Evolutionary conservation across 1,140 invertebrate species (phyloP), one percentile per base, ranked within the genome.

Genomic region (Drosophila truncata): DNA sequence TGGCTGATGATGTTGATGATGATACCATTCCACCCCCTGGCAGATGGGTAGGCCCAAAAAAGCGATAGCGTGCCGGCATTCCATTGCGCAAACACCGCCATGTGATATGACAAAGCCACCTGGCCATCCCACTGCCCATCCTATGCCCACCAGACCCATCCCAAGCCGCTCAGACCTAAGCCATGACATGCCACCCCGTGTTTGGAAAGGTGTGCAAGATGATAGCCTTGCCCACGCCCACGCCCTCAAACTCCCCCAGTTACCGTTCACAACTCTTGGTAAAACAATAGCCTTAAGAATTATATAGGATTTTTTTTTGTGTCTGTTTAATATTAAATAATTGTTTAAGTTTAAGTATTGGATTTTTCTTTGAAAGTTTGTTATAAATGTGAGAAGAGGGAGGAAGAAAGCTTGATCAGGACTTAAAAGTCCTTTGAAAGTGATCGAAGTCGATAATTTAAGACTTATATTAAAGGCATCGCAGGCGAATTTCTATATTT

Each of bases 41-140:
- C 49, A 61, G 50, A 66, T 69, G 44, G 65, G 42, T 62, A 66
- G 46, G 13, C 62, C 62, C 66, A 14, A 70, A 70, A 69, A 67
- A 33, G 55, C 59, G 61, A 46, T 86, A 80, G 78, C 82, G 82
- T 85, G 82, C 82, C 62, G 47, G 63, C 66, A 73, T 69, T 75
- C 60, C 65, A 86, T 87, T 87, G 83, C 84, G 85, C 80, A 87
- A 87, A 87, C 83, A 88, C 49, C 66, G 83, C 84, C 84, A 88
- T 73, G 82, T 80, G 83, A 87, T 87, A 87, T 88, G 84, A 80
- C 72, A 73, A 65, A 33, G 65, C 74, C 61, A 75, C 66, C 69
- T 72, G 66, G 69, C 52, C 67, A 69, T 44, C 47, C 64, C 47
- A 49, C 52, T 25, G 63, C 63, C 66, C 50, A 64, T 31, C 31